These are phyloP conservation scores for Gambusia yucatana DNA, from an alignment of 2,797 vertebrate species.

Conservation along the genomic window DNA sequence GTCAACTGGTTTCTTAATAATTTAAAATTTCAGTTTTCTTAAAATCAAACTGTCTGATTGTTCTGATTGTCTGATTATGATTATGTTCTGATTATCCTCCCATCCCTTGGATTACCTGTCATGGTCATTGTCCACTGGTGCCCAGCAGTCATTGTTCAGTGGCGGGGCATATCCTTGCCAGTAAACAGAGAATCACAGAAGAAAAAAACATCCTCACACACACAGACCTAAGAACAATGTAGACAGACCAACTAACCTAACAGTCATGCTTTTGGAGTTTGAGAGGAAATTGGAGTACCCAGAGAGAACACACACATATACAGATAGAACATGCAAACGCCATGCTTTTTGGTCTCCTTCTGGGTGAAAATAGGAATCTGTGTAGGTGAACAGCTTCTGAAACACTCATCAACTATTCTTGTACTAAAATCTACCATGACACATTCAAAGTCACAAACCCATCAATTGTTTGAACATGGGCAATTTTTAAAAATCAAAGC, in stretches of 20 bases:
- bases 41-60: not conserved
- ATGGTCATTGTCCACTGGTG: not conserved
- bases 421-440: not conserved
- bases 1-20: not conserved
- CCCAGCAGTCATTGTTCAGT: not conserved
- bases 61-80: no score
- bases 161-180: not conserved
- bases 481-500: not conserved
- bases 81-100: no score
- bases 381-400: not conserved
- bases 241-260: no score
- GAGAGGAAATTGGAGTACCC: no score
- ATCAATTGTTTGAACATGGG: not conserved
- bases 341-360: not conserved
- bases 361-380: not conserved
- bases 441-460: not conserved
- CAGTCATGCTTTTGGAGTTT: no score
- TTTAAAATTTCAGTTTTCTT: not conserved
- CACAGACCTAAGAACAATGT: not conserved
- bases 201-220: not conserved
- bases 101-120: not conserved
- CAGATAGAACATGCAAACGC: no score
- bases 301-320: no score
- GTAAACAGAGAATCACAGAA: not conserved
- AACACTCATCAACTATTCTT: not conserved